Conservation (phyloP, 2,113 vertebrate species). For the Mirounga angustirostris region DNA sequence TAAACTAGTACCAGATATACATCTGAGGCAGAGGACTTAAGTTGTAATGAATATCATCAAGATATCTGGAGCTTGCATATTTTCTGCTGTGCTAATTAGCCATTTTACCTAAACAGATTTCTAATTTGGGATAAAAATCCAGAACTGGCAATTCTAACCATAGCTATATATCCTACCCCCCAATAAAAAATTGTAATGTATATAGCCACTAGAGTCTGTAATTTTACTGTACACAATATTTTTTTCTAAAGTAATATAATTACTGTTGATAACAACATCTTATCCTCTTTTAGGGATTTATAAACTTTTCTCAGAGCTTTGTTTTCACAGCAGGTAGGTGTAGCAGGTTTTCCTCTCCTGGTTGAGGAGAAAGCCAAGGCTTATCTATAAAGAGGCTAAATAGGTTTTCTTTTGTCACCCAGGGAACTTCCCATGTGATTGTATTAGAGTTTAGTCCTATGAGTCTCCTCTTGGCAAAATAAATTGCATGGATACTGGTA, state of each 20-base stretch:
- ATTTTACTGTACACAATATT: background rate
- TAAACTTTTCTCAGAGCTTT: background rate
- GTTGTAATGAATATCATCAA: background rate
- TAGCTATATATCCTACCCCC: background rate
- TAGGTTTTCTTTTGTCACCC: background rate
- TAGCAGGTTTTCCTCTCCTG: background rate
- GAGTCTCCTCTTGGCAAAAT: slow-evolving; percentile 31
- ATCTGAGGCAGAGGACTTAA: background rate
- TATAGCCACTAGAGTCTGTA: background rate
- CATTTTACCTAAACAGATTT: slow-evolving; percentile 45
- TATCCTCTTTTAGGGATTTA: slow-evolving; percentile 6
- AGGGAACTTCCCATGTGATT: background rate
- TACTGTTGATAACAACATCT: slow-evolving; percentile 3
- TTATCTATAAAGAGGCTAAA: background rate
- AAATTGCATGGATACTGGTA: background rate
- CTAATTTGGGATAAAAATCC: background rate
- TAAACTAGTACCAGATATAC: background rate
- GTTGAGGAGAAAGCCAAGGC: background rate
- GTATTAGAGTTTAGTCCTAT: background rate
- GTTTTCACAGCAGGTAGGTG: background rate
- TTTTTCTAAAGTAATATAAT: background rate
- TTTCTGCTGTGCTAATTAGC: slow-evolving; percentile 33
- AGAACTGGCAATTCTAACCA: background rate
- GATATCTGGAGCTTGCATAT: background rate
- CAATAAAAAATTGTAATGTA: slow-evolving; percentile 10